phyloP scores from a whole-genome alignment of 2,113 vertebrate genomes.

The Larimichthys polyactis region DNA sequence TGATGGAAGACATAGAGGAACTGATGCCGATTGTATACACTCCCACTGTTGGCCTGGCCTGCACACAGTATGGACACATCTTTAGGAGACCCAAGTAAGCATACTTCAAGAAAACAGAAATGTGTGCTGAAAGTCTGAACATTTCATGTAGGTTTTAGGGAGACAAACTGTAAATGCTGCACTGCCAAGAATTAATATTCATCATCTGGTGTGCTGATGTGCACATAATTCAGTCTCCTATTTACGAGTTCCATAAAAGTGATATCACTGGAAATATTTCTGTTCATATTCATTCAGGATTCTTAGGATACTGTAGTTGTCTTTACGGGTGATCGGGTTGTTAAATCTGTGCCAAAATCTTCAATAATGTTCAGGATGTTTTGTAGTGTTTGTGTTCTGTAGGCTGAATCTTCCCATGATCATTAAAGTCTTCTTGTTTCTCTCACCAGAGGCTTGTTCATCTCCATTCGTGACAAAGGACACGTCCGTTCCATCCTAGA shows the following conservation, averaged over 20 bases:
- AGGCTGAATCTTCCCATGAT: not conserved
- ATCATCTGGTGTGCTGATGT: not conserved
- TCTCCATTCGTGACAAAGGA: slow-evolving; percentile 96
- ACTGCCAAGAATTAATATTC: not conserved
- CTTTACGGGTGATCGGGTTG: not conserved
- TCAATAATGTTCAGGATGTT: not conserved
- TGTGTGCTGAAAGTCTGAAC: not conserved
- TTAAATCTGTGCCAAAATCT: not conserved
- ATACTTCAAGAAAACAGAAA: not conserved
- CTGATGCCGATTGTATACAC: slow-evolving; percentile 99
- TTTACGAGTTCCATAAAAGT: not conserved
- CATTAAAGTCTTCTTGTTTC: slow-evolving; percentile 18
- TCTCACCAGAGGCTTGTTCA: slow-evolving; percentile 92
- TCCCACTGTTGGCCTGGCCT: slow-evolving; percentile 96
- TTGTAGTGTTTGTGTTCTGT: not conserved
- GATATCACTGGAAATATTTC: not conserved
- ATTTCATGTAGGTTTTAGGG: not conserved
- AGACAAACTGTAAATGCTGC: not conserved
- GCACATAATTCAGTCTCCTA: not conserved
- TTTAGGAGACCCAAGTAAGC: slow-evolving; percentile 97
- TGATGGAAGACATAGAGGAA: slow-evolving; percentile 95
- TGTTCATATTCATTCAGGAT: too few relatives aligned
- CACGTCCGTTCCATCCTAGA: slow-evolving; percentile 95
- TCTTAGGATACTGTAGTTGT: not conserved
- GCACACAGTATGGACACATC: slow-evolving; percentile 97